Conservation (phyloP, 2,888 invertebrate genomes). For the Sesia bembeciformis region DNA sequence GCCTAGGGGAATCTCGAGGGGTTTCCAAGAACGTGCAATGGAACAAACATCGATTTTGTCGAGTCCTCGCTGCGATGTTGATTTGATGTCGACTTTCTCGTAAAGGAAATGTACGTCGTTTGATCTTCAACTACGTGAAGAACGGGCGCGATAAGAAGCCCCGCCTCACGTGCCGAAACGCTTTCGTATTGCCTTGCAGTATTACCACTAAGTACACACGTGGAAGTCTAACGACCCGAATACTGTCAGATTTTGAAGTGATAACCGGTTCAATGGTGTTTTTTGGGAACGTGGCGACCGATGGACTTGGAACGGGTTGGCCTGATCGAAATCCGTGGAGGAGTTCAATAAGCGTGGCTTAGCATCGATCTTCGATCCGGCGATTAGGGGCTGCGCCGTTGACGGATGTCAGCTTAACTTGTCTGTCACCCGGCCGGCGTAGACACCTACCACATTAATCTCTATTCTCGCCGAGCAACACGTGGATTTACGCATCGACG, state of each 20-base stretch:
- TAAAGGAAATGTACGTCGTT: slow-evolving; percentile 26
- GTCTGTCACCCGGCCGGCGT: slow-evolving; percentile 58
- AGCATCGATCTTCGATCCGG: slow-evolving; percentile 68
- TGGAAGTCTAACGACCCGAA: slow-evolving; percentile 40
- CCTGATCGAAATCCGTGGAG: slow-evolving; percentile 47
- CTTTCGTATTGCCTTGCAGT: slow-evolving; percentile 14
- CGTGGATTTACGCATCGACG: slow-evolving; percentile 67
- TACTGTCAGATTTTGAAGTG: slow-evolving; percentile 52
- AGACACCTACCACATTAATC: slow-evolving; percentile 68
- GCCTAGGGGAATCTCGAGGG: slow-evolving; percentile 30
- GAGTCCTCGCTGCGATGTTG: slow-evolving; percentile 13
- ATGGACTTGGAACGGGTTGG: slow-evolving; percentile 43
- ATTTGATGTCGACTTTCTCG: slow-evolving; percentile 22
- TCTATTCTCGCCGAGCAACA: slow-evolving; percentile 66
- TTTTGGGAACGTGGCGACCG: slow-evolving; percentile 32
- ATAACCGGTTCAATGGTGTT: slow-evolving; percentile 41
- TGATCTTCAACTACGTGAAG: slow-evolving; percentile 17
- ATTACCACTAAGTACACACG: slow-evolving; percentile 16
- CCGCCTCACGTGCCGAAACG: slow-evolving; percentile 21
- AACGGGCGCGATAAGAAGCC: slow-evolving; percentile 17
- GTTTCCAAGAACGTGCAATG: slow-evolving; percentile 18
- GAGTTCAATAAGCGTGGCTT: slow-evolving; percentile 69
- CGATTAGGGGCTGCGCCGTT: slow-evolving; percentile 64
- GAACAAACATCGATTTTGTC: slow-evolving; percentile 17
- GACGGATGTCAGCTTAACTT: slow-evolving; percentile 73